A percentile compares a stretch with the other conserved stretches of the same genome.
Conservation (phyloP, 2,113 vertebrate species). For the Cyanocitta stelleri region DNA sequence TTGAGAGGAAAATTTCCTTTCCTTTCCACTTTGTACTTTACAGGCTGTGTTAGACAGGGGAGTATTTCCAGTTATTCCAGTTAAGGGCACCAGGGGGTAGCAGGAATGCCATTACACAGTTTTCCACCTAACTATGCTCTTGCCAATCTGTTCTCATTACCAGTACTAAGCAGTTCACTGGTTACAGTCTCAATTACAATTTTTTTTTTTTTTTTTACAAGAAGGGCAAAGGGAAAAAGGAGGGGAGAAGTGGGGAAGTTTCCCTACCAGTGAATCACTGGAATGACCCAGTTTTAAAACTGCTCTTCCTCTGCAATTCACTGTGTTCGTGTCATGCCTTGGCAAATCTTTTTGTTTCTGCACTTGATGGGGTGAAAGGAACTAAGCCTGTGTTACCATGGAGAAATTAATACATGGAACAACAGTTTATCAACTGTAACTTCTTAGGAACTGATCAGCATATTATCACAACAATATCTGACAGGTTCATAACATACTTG, state of each 20-base stretch:
- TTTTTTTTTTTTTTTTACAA: neutral
- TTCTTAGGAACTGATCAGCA: slow-evolving; percentile 15
- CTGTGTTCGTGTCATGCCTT: neutral
- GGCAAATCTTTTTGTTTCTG: slow-evolving; percentile 5
- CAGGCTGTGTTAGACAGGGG: neutral
- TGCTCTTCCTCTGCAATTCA: neutral
- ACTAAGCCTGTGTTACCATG: slow-evolving; percentile 28
- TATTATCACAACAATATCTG: neutral
- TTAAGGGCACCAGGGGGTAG: neutral
- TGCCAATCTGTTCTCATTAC: neutral
- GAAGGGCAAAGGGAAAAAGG: neutral
- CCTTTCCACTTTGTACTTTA: neutral
- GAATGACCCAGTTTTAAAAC: slow-evolving; percentile 7
- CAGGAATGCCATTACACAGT: neutral
- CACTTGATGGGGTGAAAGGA: neutral
- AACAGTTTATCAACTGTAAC: neutral
- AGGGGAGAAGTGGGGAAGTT: neutral
- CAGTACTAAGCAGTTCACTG: neutral
- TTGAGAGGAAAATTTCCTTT: neutral
- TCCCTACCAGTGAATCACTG: neutral
- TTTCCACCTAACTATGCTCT: neutral
- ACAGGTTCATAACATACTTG: neutral
- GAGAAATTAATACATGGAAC: slow-evolving; percentile 28
- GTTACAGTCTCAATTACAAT: neutral
- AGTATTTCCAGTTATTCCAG: neutral